Conservation (phyloP, 2,797 vertebrate species). For the Leucoraja ocellata region DNA sequence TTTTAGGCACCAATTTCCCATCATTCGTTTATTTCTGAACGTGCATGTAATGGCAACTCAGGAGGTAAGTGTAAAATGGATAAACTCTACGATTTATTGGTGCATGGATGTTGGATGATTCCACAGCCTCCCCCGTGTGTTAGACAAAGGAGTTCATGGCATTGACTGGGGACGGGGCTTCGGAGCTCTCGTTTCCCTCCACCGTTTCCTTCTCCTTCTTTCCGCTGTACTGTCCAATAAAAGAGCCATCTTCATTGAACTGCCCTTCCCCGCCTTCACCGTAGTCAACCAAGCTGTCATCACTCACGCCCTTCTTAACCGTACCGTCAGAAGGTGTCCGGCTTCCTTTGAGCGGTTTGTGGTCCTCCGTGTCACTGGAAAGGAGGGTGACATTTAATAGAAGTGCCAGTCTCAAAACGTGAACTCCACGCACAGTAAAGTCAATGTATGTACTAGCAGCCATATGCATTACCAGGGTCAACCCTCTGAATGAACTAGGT, state of each 20-base stretch:
- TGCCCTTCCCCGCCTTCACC: conserved; percentile 94
- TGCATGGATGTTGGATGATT: conserved; percentile 44
- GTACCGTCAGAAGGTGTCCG: conserved; percentile 90
- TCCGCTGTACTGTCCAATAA: conserved; percentile 97
- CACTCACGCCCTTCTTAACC: conserved; percentile 92
- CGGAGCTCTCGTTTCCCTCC: conserved; percentile 90
- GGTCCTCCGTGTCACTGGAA: conserved; percentile 90
- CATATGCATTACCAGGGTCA: background rate
- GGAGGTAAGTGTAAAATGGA: conserved; percentile 39
- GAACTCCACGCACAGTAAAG: conserved; percentile 46
- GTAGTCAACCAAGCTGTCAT: conserved; percentile 98
- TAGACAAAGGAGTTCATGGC: conserved; percentile 98
- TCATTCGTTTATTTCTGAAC: conserved; percentile 42
- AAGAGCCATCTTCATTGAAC: conserved; percentile 98
- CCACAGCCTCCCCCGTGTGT: conserved; percentile 43
- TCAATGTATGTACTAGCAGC: background rate
- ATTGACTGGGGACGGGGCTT: conserved; percentile 86
- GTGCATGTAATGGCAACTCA: conserved; percentile 44
- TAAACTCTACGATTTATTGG: conserved; percentile 41
- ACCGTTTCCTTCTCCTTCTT: conserved; percentile 83
- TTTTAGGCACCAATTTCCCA: conserved; percentile 41
- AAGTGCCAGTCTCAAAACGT: conserved; percentile 68
- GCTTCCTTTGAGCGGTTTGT: conserved; percentile 94
- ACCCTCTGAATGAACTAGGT: background rate
- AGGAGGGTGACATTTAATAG: conserved; percentile 55